phyloP scores from a whole-genome alignment of 2,888 invertebrate genomes.

The Sinohyriopsis cumingii region DNA sequence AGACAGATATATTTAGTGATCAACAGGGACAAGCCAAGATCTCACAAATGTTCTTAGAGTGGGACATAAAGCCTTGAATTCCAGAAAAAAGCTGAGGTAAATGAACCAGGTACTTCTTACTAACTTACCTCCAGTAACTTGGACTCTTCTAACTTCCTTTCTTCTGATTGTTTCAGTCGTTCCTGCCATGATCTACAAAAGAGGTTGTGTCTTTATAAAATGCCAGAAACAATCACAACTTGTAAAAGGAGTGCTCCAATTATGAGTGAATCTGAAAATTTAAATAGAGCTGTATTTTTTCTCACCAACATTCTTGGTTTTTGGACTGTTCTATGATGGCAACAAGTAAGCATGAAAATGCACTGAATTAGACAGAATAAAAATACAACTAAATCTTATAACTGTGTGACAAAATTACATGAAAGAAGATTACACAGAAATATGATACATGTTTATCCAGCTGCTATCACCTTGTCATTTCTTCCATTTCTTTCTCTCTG shows the following conservation, averaged over 20 bases:
- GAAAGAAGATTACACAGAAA: not conserved
- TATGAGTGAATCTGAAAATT: not conserved
- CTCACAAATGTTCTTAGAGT: not conserved
- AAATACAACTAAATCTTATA: too few relatives aligned
- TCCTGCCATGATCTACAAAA: constrained; percentile 74
- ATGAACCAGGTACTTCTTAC: too few relatives aligned
- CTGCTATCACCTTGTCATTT: constrained; percentile 74
- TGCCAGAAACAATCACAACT: not conserved
- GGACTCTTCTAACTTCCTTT: constrained; percentile 74
- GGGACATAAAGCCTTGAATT: not conserved
- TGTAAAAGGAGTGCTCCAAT: too few relatives aligned
- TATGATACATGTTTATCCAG: not conserved
- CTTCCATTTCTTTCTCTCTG: constrained; percentile 78
- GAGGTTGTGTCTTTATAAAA: not conserved
- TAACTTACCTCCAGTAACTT: constrained; percentile 74
- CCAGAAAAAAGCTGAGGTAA: not conserved
- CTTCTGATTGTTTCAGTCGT: constrained; percentile 74
- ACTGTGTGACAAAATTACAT: too few relatives aligned
- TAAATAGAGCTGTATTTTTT: not conserved
- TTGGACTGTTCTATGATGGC: not conserved
- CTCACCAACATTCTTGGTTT: not conserved
- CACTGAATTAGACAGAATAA: too few relatives aligned
- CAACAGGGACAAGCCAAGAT: not conserved
- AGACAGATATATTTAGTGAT: too few relatives aligned
- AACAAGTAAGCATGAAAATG: too few relatives aligned